Evolutionary conservation across 2,113 vertebrate species (phyloP).

Genomic region (Vidua chalybeata): DNA sequence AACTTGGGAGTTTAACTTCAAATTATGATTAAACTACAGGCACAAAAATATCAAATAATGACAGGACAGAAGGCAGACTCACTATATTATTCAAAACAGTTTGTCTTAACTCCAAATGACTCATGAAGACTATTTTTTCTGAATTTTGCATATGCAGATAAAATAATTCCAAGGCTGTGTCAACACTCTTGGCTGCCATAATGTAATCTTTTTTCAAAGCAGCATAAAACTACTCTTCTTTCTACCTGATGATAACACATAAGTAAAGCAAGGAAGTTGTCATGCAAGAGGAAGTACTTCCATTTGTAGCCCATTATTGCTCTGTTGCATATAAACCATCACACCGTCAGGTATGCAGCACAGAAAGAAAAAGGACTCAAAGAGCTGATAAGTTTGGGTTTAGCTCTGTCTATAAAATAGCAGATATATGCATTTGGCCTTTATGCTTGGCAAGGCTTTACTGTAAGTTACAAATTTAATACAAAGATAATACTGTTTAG

Average conservation of each 20-base stretch:
- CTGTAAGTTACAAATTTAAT: not conserved
- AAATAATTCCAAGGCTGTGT: not conserved
- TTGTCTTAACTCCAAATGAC: not conserved
- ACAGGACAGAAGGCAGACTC: not conserved
- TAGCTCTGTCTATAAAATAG: not conserved
- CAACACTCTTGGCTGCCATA: not conserved
- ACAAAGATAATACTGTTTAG: not conserved
- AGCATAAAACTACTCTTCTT: not conserved
- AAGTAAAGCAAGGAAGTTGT: not conserved
- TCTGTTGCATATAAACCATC: not conserved
- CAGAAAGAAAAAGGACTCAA: not conserved
- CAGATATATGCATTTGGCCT: not conserved
- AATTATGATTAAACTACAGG: not conserved
- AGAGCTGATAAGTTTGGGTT: not conserved
- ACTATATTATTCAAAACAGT: not conserved
- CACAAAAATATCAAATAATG: not conserved
- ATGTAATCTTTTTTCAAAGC: not conserved
- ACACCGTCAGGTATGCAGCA: not conserved
- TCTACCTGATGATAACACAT: not conserved
- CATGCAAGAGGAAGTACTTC: not conserved
- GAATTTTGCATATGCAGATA: not conserved
- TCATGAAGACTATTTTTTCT: not conserved
- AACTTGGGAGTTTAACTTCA: not conserved
- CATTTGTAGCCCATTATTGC: not conserved
- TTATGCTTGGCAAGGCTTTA: not conserved